phyloP scores from a whole-genome alignment of 1,140 invertebrate species.

The Drosophila kikkawai region DNA sequence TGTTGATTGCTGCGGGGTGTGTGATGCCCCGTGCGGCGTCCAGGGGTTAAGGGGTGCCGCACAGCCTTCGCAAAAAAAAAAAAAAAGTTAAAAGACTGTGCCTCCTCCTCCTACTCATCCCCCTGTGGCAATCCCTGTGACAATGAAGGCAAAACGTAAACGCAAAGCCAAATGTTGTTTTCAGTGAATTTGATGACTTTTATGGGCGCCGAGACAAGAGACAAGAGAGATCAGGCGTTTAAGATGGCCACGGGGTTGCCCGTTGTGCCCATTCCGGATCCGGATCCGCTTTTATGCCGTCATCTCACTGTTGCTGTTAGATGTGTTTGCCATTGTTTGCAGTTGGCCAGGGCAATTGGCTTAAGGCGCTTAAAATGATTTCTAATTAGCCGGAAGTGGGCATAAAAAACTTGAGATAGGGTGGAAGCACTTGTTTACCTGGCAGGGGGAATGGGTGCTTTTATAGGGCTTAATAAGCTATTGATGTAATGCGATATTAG shows the following conservation, averaged over 20 bases:
- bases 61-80: constrained; percentile 55
- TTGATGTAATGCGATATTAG: constrained; percentile 3
- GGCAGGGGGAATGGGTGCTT: neutral
- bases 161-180: constrained; percentile 83
- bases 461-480: neutral
- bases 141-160: constrained; percentile 80
- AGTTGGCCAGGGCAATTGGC: constrained; percentile 68
- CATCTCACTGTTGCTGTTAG: constrained; percentile 27
- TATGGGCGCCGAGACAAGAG: constrained; percentile 80
- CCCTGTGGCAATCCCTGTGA: constrained; percentile 50
- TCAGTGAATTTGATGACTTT: constrained; percentile 84
- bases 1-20: constrained; percentile 73
- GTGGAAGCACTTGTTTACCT: constrained; percentile 22
- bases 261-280: constrained; percentile 31
- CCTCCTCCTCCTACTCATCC: neutral
- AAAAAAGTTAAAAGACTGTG: constrained; percentile 64
- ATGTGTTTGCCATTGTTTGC: constrained; percentile 29
- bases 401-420: constrained; percentile 14
- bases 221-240: constrained; percentile 83
- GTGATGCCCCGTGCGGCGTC: constrained; percentile 8
- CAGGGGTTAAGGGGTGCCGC: constrained; percentile 27
- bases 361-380: constrained; percentile 78
- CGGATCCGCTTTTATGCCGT: constrained; percentile 12
- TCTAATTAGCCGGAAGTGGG: constrained; percentile 66
- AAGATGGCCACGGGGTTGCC: constrained; percentile 80